phyloP scores from a whole-genome alignment of 2,888 invertebrate species.

The Patella ulyssiponensis region DNA sequence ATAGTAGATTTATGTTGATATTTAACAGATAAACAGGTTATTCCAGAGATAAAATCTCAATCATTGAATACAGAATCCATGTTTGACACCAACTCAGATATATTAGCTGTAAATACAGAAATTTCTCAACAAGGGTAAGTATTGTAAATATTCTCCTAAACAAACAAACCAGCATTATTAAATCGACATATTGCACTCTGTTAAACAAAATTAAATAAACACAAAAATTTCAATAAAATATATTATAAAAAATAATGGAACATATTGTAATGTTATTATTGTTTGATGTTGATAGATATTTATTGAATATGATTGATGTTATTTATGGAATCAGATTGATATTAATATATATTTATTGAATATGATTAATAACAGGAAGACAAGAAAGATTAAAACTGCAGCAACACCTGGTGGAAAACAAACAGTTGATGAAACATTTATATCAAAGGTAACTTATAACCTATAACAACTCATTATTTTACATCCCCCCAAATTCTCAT shows the following conservation, averaged over 20 bases:
- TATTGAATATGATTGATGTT: too few relatives aligned
- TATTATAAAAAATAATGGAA: too few relatives aligned
- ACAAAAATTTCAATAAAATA: too few relatives aligned
- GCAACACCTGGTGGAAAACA: neutral
- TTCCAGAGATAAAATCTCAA: slow-evolving; percentile 6
- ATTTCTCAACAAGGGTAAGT: slow-evolving; percentile 6
- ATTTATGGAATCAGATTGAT: too few relatives aligned
- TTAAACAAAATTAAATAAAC: too few relatives aligned
- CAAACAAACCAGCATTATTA: too few relatives aligned
- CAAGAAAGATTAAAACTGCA: neutral
- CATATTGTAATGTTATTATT: too few relatives aligned
- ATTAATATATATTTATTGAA: neutral
- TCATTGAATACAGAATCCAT: neutral
- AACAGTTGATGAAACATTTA: neutral
- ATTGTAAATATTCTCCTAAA: neutral
- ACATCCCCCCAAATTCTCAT: too few relatives aligned
- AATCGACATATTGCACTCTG: too few relatives aligned
- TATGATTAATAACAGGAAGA: neutral
- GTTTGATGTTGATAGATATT: too few relatives aligned
- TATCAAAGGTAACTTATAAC: neutral
- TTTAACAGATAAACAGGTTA: neutral
- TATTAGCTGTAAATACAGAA: neutral
- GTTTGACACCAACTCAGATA: neutral
- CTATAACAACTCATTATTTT: too few relatives aligned
- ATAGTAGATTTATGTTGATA: too few relatives aligned